Conservation (phyloP, 37 sponge, comb jelly and placozoan genomes). For the Petrosia ficiformis region DNA sequence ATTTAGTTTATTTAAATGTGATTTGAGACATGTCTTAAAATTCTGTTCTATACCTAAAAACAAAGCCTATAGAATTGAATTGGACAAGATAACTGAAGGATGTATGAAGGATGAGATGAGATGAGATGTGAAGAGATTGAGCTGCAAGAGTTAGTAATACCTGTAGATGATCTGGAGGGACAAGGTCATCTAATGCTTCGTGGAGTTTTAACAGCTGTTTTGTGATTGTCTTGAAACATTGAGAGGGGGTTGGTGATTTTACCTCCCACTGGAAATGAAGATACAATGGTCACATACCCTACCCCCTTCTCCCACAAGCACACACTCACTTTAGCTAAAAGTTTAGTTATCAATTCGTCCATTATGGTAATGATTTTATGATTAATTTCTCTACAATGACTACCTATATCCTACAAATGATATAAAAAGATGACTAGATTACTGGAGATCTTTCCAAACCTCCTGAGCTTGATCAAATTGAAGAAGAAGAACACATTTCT, state of each 20-base stretch:
- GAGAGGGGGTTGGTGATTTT: conserved; percentile 81
- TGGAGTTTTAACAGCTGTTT: conserved; percentile 89
- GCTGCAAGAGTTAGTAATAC: too few species aligned
- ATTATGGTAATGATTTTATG: conserved; percentile 86
- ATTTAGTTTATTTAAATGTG: conserved; percentile 29
- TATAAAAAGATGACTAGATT: neutral
- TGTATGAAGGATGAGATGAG: too few species aligned
- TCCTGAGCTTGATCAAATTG: conserved; percentile 69
- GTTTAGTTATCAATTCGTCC: conserved; percentile 79
- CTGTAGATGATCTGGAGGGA: conserved; percentile 76
- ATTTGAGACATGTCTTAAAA: conserved; percentile 35
- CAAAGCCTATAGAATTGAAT: conserved; percentile 31
- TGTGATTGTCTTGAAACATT: conserved; percentile 59
- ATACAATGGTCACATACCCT: neutral
- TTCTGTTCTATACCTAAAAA: conserved; percentile 60
- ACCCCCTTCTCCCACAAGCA: too few species aligned
- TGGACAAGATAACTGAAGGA: too few species aligned
- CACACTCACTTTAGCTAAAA: conserved; percentile 53
- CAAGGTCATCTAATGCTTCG: conserved; percentile 80
- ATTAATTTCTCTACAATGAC: conserved; percentile 77
- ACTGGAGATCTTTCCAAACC: conserved; percentile 10
- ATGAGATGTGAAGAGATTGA: too few species aligned
- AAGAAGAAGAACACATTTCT: conserved; percentile 70
- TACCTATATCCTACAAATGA: conserved; percentile 60
- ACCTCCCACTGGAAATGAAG: conserved; percentile 77